A percentile compares a stretch with the other conserved stretches of the same genome.
Conservation (phyloP, 37 sponge, comb jelly and placozoan genomes). For the Hormiphora californensis region DNA sequence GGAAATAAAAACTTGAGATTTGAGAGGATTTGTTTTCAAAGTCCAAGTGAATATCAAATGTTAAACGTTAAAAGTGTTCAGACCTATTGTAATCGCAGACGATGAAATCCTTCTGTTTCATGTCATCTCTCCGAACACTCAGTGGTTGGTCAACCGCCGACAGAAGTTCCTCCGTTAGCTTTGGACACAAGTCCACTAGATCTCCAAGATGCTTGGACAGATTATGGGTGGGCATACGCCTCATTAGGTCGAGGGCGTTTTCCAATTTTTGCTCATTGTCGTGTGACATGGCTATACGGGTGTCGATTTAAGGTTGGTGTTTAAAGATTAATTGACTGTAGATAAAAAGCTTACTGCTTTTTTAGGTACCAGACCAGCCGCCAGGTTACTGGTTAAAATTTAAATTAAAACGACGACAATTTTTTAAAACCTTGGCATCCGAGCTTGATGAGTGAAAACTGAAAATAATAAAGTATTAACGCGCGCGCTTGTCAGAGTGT, state of each 20-base stretch:
- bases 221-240: slow-evolving; percentile 30
- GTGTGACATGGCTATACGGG: too few relatives aligned
- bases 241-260: not conserved
- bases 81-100: slow-evolving; percentile 41
- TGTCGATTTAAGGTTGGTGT: too few relatives aligned
- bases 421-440: too few relatives aligned
- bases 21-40: not conserved
- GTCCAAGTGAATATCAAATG: not conserved
- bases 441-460: too few relatives aligned
- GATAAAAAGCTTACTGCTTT: too few relatives aligned
- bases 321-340: too few relatives aligned
- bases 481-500: too few relatives aligned
- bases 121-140: not conserved
- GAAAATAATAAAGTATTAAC: too few relatives aligned
- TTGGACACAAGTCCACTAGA: slow-evolving; percentile 26
- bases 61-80: not conserved
- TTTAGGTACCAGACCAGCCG: too few relatives aligned
- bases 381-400: too few relatives aligned
- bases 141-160: slow-evolving; percentile 37
- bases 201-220: not conserved
- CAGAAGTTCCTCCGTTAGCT: slow-evolving; percentile 17
- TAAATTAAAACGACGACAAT: too few relatives aligned
- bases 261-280: slow-evolving; percentile 7
- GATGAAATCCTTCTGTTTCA: slow-evolving; percentile 20
- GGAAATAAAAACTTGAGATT: not conserved